Base-by-base conservation (phyloP, 2,797 vertebrate genomes). In the Parotocinclus haroldoi region DNA sequence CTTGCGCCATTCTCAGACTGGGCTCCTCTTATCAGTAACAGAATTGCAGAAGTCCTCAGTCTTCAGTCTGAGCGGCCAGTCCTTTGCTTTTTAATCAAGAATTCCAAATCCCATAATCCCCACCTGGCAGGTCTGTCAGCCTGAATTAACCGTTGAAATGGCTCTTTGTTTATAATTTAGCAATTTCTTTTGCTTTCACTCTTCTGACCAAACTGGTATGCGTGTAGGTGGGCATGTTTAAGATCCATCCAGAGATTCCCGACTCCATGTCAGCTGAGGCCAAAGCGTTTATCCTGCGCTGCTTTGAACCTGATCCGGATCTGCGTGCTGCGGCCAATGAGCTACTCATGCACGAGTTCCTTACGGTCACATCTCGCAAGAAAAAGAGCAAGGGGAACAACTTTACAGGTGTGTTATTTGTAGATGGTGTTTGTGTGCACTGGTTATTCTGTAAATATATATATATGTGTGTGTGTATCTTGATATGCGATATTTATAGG, bases 231-330 rank as follows among this genome's bases (percentile, higher is more conserved):
- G 97, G 97, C 38, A 98, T 98, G 96, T 99, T 99, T 79, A 99
- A 99, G 89, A 98, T 99, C 82, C 97, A 99, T 66, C 97, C 97
- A 0, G 97, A 99, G 87, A 96, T 99, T 80, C 97, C 97, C 0
- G 95, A 98, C 74, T 95, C 94, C 77, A 99, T 99, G 97, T 99
- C 97, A 0, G 78, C 80, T 54, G 97, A 98, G 85, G 97, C 96
- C 78, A 98, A 99, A 75, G 95, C 94, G 0, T 98, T 99, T 78
- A 95, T 98, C 77, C 16, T 98, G 74, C 91, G 92, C 59, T 99
- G 96, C 83, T 99, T 99, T 62, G 96, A 99, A 81, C 95, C 96
- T 0, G 93, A 98, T 76, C 96, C 96, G 0, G 93, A 97, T 79
- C 89, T 82, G n/a, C 89, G 96, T 11, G 91, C 95, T 76, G 94